Base-by-base conservation (phyloP, 2,113 vertebrate species). In the Jacana jacana region DNA sequence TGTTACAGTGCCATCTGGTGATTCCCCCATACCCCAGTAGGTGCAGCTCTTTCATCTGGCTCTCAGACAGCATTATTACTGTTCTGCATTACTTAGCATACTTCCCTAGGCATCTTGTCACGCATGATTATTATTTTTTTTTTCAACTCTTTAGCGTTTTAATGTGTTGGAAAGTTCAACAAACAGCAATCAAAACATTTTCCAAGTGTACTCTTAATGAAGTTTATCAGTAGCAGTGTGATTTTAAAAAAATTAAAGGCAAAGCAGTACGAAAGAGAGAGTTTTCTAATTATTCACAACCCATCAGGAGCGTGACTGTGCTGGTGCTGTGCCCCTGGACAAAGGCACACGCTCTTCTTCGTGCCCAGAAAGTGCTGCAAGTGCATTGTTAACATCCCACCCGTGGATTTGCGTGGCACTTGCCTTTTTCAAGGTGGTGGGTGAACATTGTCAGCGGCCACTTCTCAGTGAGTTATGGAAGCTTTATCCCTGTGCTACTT, bases 1-100 rank as follows among this genome's bases (percentile, higher is more conserved):
- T 93, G 93, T 79, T 93, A 92, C 88, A 95, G 95, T 95, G 96
- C 95, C 95, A 97, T 75, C 96, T 97, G 96, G 93, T 95, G 96
- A 92, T 88, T 70, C 61, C 70, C 3, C 0, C 17, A 2, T 4
- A 48, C 55, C 20, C 55, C 20, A 61, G 58, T 7, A 35, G 54
- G 68, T 44, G 79, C 78, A 75, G 49, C 35, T 72, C 14, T 0
- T 61, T 58, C 57, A 42, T 40, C 77, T 30, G 85, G 25, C 2
- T 0, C 80, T 46, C 19, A 27, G 61, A 55, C 35, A 87, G 37
- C 9, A 1, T 30, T 77, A 9, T 19, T 54, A 8, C 64, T 11
- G 10, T 27, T 82, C 75, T 82, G 85, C 49, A 30, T 70, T 80
- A n/a, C 83, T 93, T 90, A 72, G 40, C 69, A 52, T 49, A 48